Evolutionary conservation across 2,797 vertebrate genomes (phyloP).

Genomic region (Sebastes taczanowskii): DNA sequence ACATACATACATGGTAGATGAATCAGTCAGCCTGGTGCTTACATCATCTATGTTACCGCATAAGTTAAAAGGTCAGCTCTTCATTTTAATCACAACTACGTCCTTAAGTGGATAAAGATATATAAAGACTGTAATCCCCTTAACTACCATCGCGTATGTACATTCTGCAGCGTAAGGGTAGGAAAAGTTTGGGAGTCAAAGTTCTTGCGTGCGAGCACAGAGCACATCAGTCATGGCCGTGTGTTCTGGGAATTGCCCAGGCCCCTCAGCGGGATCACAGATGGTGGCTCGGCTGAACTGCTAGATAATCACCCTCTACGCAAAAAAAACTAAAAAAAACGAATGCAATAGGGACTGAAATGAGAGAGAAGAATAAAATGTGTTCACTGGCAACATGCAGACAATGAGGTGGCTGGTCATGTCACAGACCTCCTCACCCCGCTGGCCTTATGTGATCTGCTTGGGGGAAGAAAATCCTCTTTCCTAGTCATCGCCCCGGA

Average conservation of each 20-base stretch:
- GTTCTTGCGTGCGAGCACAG: constrained; percentile 48
- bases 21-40: constrained; percentile 2
- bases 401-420: constrained; percentile 39
- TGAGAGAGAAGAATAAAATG: constrained; percentile 43
- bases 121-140: constrained; percentile 29
- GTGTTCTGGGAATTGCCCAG: constrained; percentile 63
- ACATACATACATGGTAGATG: not conserved
- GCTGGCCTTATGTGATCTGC: constrained; percentile 40
- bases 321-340: constrained; percentile 7
- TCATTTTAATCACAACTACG: constrained; percentile 31
- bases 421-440: constrained; percentile 36
- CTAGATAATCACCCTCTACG: constrained; percentile 65
- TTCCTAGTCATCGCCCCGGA: constrained; percentile 42
- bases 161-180: constrained; percentile 15
- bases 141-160: not conserved
- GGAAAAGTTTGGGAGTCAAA: constrained; percentile 48
- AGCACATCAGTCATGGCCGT: constrained; percentile 47
- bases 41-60: constrained; percentile 4
- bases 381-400: constrained; percentile 29
- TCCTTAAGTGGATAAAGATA: constrained; percentile 15
- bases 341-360: constrained; percentile 51
- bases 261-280: constrained; percentile 67
- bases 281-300: constrained; percentile 67
- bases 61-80: constrained; percentile 23
- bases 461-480: constrained; percentile 64